Percentiles rank a stretch among this genome's conserved stretches.
Evolutionary conservation across 2,797 vertebrate species (phyloP).

Genomic region (Pipistrellus kuhlii): DNA sequence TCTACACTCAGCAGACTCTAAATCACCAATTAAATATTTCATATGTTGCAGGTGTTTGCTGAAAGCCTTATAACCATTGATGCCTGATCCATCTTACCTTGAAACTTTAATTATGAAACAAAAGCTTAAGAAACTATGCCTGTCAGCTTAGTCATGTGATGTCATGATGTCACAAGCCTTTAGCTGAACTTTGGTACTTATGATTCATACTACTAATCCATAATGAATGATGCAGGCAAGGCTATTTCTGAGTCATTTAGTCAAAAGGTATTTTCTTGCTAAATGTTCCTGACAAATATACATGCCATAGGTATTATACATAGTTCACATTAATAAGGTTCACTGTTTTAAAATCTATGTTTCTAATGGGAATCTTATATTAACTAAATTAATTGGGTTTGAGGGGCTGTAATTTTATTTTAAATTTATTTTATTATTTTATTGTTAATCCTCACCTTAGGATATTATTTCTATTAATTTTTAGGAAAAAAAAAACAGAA

Average conservation of each 20-base stretch:
- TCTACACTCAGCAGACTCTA: not conserved
- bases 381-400: not conserved
- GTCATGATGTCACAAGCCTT: not conserved
- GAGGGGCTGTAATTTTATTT: not conserved
- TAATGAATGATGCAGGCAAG: conserved; percentile 16
- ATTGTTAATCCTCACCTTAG: not conserved
- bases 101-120: conserved; percentile 26
- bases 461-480: not conserved
- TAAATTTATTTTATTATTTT: not conserved
- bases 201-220: conserved; percentile 29
- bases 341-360: not conserved
- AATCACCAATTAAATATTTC: not conserved
- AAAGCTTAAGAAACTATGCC: not conserved
- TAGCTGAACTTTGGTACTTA: not conserved
- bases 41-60: not conserved
- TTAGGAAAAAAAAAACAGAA: not conserved
- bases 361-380: not conserved
- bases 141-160: not conserved
- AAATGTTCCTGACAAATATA: conserved; percentile 38
- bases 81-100: not conserved
- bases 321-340: not conserved
- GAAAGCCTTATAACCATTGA: not conserved
- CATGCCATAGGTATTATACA: not conserved
- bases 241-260: conserved; percentile 4
- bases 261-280: not conserved